phyloP scores from a whole-genome alignment of 2,888 invertebrate genomes.

The Sarcophaga rosellei region DNA sequence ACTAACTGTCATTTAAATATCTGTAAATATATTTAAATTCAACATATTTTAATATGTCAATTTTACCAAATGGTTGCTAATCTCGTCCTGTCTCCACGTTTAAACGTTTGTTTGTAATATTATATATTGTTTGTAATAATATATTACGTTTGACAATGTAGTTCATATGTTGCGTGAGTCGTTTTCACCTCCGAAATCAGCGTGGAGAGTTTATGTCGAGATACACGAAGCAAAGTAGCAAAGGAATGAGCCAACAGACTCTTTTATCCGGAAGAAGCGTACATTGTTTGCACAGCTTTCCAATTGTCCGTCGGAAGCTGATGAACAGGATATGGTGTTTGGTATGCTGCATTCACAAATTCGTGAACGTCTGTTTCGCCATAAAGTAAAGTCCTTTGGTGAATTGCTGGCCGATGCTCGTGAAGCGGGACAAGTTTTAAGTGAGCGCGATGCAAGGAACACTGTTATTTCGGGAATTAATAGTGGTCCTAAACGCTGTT shows the following conservation, averaged over 20 bases:
- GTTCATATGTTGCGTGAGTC: constrained; percentile 19
- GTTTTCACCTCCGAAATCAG: constrained; percentile 64
- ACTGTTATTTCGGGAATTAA: no score
- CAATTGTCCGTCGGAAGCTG: constrained; percentile 21
- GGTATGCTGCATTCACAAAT: constrained; percentile 49
- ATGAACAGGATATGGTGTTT: constrained; percentile 53
- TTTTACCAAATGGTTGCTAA: no score
- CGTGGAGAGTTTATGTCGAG: constrained; percentile 64
- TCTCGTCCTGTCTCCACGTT: no score
- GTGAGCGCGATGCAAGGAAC: no score
- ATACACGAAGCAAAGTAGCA: constrained; percentile 63
- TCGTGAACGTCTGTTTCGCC: constrained; percentile 49
- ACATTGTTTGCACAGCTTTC: constrained; percentile 59
- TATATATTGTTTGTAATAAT: no score
- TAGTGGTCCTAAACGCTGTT: no score
- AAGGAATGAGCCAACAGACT: constrained; percentile 30
- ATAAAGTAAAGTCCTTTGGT: constrained; percentile 45
- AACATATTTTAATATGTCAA: no score
- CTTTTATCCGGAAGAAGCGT: constrained; percentile 59
- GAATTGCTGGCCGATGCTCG: constrained; percentile 16
- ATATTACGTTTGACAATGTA: constrained; percentile 50
- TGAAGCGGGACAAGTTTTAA: no score
- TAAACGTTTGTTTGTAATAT: no score
- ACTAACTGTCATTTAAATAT: no score
- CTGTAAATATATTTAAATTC: no score